These are phyloP conservation scores for Panzeria rudis DNA, from an alignment of 2,888 invertebrate species.

Conservation along the genomic window DNA sequence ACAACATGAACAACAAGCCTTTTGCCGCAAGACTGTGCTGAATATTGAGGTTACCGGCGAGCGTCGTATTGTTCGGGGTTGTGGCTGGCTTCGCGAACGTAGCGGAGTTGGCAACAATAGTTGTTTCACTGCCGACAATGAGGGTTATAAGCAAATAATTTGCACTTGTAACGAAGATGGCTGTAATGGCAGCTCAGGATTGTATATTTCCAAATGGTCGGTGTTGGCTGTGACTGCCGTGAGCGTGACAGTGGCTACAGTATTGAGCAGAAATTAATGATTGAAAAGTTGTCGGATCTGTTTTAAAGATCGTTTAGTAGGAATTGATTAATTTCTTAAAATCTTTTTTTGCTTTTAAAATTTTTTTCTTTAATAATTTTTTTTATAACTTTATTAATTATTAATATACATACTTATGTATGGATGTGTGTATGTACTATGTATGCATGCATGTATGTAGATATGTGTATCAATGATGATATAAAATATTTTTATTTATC, in stretches of 20 bases:
- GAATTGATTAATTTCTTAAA: slow-evolving; percentile 11
- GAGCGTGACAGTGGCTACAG: slow-evolving; percentile 67
- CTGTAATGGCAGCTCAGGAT: slow-evolving; percentile 84
- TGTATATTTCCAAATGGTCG: slow-evolving; percentile 52
- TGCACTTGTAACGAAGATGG: slow-evolving; percentile 87
- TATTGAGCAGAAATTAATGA: slow-evolving; percentile 66
- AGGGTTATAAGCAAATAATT: slow-evolving; percentile 86
- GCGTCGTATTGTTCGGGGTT: slow-evolving; percentile 85
- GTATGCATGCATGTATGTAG: background rate
- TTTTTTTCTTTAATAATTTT: slow-evolving; percentile 20
- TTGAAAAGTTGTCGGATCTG: slow-evolving; percentile 48
- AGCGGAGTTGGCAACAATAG: slow-evolving; percentile 78
- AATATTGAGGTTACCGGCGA: slow-evolving; percentile 85
- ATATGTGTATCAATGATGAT: background rate
- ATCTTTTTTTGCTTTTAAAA: background rate
- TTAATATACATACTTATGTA: background rate
- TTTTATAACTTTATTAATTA: slow-evolving; percentile 28
- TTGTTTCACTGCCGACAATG: slow-evolving; percentile 87
- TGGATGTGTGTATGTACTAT: background rate
- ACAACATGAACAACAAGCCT: slow-evolving; percentile 82
- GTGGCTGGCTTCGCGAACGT: slow-evolving; percentile 85
- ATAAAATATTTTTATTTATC: slow-evolving; percentile 1
- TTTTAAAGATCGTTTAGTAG: slow-evolving; percentile 66
- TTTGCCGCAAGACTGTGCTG: slow-evolving; percentile 89
- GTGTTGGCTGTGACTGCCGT: slow-evolving; percentile 67